These are phyloP conservation scores for Ploceus nigricollis DNA, from an alignment of 2,113 vertebrate species.

Conservation along the genomic window DNA sequence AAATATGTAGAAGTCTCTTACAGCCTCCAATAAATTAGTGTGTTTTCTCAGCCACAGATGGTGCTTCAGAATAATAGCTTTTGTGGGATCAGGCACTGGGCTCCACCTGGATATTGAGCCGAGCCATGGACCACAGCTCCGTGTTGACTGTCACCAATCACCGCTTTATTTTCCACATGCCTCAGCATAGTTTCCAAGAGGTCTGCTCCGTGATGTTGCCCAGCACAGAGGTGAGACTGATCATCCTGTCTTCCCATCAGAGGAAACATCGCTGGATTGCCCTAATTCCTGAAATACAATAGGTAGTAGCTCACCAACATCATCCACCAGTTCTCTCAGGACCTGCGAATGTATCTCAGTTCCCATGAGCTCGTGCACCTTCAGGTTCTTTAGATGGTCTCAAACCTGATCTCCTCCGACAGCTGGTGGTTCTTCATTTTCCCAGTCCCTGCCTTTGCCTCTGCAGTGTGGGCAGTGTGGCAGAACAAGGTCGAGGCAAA, in stretches of 20 bases:
- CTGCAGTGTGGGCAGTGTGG: background rate
- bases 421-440: background rate
- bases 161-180: accelerated
- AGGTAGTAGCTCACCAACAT: background rate
- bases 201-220: background rate
- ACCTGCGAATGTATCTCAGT: background rate
- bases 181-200: background rate
- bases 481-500: accelerated
- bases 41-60: background rate
- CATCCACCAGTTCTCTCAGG: background rate
- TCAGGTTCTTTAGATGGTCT: background rate
- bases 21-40: background rate
- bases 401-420: background rate
- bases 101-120: accelerated
- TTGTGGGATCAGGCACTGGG: background rate
- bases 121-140: background rate
- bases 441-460: background rate
- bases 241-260: background rate
- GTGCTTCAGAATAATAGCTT: background rate
- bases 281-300: background rate
- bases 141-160: accelerated
- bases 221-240: background rate
- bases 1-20: background rate
- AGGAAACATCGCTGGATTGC: background rate
- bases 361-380: background rate